A percentile compares a stretch with the other conserved stretches of the same genome.
Evolutionary conservation across 1,140 invertebrate genomes (phyloP).

Genomic region (Cardiocondyla obscurior): DNA sequence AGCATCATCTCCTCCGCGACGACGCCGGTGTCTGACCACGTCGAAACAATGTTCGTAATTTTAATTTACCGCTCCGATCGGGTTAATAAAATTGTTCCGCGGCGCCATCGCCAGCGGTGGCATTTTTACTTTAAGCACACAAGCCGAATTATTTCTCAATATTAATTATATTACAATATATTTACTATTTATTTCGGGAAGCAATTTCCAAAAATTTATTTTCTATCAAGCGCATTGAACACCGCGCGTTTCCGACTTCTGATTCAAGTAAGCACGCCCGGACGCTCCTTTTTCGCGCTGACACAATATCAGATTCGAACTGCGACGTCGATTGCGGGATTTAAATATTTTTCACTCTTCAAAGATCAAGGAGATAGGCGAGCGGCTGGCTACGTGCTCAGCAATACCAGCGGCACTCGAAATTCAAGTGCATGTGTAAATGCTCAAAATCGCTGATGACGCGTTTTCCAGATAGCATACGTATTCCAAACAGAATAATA

Average conservation of each 20-base stretch:
- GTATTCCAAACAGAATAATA: neutral
- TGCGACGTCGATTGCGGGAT: constrained; percentile 63
- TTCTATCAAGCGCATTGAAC: neutral
- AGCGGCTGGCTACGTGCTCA: constrained; percentile 79
- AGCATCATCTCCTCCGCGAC: constrained; percentile 54
- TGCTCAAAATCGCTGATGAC: constrained; percentile 64
- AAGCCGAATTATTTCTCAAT: neutral
- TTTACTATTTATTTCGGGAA: neutral
- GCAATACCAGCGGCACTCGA: constrained; percentile 71
- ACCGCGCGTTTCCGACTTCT: neutral
- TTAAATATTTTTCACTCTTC: constrained; percentile 82
- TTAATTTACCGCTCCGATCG: neutral
- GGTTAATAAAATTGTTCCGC: neutral
- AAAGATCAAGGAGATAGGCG: constrained; percentile 80
- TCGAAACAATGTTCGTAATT: constrained; percentile 9
- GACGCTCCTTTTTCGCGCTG: neutral
- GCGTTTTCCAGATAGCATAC: constrained; percentile 36
- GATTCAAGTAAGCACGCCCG: neutral
- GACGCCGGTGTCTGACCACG: neutral
- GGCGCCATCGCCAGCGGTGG: too few species aligned
- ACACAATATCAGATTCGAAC: constrained; percentile 23
- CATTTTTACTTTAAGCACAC: too few species aligned
- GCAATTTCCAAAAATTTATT: neutral
- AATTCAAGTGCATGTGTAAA: constrained; percentile 66
- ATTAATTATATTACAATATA: too few species aligned